phyloP scores from a whole-genome alignment of 2,113 vertebrate genomes.

The Cryptotis parvus region DNA sequence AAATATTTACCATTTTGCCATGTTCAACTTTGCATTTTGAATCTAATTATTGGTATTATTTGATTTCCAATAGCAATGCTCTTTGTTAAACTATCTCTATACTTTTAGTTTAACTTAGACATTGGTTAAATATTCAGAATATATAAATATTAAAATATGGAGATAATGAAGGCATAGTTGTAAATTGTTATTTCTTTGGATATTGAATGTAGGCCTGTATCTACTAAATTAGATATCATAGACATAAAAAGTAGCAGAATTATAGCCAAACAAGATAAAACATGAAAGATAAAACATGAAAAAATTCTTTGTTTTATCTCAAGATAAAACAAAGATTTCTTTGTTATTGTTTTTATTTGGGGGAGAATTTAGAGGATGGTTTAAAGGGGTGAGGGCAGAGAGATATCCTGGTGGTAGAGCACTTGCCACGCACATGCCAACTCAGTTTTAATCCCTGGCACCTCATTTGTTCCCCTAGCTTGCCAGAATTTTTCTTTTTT shows the following conservation, averaged over 20 bases:
- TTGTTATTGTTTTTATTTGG: neutral
- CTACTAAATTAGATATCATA: neutral
- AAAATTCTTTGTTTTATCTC: neutral
- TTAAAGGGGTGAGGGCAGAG: neutral
- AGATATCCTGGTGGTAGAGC: neutral
- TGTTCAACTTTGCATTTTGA: neutral
- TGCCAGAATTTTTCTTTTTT: neutral
- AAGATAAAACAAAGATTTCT: too few relatives aligned
- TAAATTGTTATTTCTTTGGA: neutral
- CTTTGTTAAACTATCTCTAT: neutral
- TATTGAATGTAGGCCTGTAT: neutral
- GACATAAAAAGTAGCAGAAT: neutral
- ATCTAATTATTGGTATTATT: neutral
- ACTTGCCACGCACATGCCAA: too few relatives aligned
- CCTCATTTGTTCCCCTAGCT: too few relatives aligned
- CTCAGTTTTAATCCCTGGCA: too few relatives aligned
- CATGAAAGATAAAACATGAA: neutral
- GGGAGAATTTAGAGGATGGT: neutral
- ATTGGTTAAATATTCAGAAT: neutral
- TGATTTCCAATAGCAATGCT: neutral
- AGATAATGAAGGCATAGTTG: neutral
- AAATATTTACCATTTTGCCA: neutral
- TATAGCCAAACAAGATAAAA: neutral
- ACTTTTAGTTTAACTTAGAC: constrained; percentile 6
- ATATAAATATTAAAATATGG: neutral